A percentile compares a stretch with the other conserved stretches of the same genome.
These are phyloP conservation scores for Sialia sialis DNA, from an alignment of 2,113 vertebrate genomes.

Conservation along the genomic window DNA sequence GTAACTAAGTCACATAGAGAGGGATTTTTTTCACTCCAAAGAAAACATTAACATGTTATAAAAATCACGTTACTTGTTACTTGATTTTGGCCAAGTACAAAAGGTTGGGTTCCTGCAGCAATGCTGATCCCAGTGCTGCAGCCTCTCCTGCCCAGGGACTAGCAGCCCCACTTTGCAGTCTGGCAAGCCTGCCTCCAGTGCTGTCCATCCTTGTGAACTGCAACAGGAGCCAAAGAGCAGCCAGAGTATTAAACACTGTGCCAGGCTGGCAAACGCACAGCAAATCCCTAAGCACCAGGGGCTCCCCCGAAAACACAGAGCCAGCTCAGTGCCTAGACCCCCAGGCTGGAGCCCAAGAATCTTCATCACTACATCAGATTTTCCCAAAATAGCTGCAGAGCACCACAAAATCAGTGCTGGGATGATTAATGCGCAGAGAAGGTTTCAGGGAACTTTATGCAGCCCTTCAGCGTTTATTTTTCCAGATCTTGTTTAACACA, in stretches of 20 bases:
- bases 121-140: not conserved
- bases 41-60: not conserved
- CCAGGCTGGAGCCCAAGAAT: not conserved
- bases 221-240: not conserved
- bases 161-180: not conserved
- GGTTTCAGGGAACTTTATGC: not conserved
- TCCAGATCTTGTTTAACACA: conserved; percentile 8
- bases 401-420: not conserved
- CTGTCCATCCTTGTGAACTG: not conserved
- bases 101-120: not conserved
- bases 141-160: not conserved
- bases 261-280: not conserved
- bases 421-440: not conserved
- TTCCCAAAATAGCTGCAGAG: not conserved
- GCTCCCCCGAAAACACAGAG: not conserved
- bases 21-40: not conserved
- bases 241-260: not conserved
- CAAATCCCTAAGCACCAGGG: not conserved
- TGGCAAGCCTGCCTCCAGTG: not conserved
- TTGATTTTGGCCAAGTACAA: not conserved
- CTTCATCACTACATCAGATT: not conserved
- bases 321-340: not conserved
- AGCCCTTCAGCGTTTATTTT: not conserved
- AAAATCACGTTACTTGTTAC: not conserved
- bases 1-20: not conserved